These are phyloP conservation scores for Tragelaphus imberbis DNA, from an alignment of 2,113 vertebrate species.

Conservation along the genomic window DNA sequence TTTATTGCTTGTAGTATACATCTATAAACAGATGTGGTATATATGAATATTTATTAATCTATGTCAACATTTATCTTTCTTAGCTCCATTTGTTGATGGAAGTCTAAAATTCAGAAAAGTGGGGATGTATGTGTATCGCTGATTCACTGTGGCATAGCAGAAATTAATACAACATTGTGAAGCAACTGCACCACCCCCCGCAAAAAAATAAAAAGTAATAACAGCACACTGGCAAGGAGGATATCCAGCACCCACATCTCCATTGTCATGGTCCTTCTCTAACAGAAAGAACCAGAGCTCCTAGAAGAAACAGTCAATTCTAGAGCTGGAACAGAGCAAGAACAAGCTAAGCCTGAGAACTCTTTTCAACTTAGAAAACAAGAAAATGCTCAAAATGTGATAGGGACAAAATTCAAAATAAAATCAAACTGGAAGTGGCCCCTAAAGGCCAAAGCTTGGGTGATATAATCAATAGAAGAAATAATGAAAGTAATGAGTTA, in stretches of 20 bases:
- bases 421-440: neutral
- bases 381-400: neutral
- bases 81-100: neutral
- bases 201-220: neutral
- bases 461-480: neutral
- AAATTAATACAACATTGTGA: neutral
- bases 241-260: neutral
- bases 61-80: neutral
- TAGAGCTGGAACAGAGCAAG: neutral
- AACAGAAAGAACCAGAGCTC: neutral
- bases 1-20: neutral
- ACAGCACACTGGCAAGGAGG: neutral
- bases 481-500: neutral
- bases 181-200: neutral
- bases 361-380: neutral
- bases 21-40: neutral
- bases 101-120: neutral
- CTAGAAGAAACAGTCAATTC: neutral
- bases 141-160: neutral
- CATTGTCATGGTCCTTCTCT: neutral
- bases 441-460: neutral
- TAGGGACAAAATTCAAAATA: neutral
- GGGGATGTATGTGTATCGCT: neutral
- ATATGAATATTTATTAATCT: neutral
- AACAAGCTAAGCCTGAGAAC: neutral